phyloP scores from a whole-genome alignment of 1,140 invertebrate genomes.

The Cotesia chilonis region DNA sequence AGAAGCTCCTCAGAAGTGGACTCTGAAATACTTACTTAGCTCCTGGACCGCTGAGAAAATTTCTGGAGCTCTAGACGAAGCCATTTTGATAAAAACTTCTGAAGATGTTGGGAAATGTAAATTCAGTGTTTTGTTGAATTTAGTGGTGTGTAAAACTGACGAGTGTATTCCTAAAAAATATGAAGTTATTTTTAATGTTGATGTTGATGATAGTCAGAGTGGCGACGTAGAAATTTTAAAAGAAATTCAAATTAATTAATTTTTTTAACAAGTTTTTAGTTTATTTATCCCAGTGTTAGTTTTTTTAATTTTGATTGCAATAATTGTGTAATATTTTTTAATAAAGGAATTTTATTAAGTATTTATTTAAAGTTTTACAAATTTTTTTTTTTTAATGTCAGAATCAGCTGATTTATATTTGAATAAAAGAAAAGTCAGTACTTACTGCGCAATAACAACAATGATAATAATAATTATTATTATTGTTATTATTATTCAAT shows the following conservation, averaged over 20 bases:
- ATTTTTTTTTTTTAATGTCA: no score
- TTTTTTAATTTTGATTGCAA: no score
- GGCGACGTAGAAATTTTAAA: conserved; percentile 46
- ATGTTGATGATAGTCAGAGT: conserved; percentile 47
- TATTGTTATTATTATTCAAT: no score
- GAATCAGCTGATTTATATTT: no score
- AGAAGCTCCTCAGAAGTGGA: conserved; percentile 75
- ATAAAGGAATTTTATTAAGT: no score
- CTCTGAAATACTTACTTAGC: conserved; percentile 51
- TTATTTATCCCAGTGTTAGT: no score
- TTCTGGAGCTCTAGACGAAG: conserved; percentile 52
- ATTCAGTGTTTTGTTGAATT: conserved; percentile 59
- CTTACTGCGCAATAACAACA: no score
- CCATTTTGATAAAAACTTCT: conserved; percentile 58
- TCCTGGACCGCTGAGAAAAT: conserved; percentile 53
- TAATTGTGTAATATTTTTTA: no score
- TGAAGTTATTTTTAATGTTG: conserved; percentile 60
- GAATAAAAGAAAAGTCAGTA: no score
- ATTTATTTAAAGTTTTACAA: no score
- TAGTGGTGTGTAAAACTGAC: conserved; percentile 62
- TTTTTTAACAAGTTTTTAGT: background rate
- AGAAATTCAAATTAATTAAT: conserved; percentile 42
- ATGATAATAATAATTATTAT: no score
- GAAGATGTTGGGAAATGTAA: conserved; percentile 43
- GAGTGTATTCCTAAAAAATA: conserved; percentile 65